phyloP scores from a whole-genome alignment of 2,888 invertebrate genomes.

The Saturnia japonica region DNA sequence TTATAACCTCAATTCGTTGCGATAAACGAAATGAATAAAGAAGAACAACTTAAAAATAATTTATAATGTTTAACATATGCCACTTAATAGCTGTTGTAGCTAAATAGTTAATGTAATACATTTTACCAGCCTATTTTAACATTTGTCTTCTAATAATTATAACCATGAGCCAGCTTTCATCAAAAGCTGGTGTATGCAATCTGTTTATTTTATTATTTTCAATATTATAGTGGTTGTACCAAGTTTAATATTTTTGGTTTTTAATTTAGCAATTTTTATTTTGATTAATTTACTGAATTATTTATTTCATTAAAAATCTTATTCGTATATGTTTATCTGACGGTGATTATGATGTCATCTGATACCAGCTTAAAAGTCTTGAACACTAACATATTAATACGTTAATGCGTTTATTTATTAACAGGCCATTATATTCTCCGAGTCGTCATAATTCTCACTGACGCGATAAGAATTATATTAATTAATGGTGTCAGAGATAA shows the following conservation, averaged over 20 bases:
- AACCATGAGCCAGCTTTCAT: too few relatives aligned
- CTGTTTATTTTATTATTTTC: neutral
- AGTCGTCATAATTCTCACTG: slow-evolving; percentile 49
- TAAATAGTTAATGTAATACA: neutral
- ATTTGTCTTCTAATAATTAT: neutral
- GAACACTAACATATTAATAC: neutral
- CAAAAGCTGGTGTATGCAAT: too few relatives aligned
- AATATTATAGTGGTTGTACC: too few relatives aligned
- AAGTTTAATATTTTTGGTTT: too few relatives aligned
- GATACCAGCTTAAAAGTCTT: neutral
- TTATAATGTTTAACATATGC: slow-evolving; percentile 1
- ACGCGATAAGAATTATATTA: slow-evolving; percentile 62
- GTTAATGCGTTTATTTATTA: too few relatives aligned
- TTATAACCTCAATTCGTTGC: slow-evolving; percentile 16
- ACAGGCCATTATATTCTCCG: slow-evolving; percentile 33
- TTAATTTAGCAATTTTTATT: too few relatives aligned
- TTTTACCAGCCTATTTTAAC: neutral
- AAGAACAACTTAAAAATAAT: neutral
- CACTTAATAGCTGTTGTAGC: neutral
- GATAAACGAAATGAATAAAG: neutral
- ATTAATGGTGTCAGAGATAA: slow-evolving; percentile 71
- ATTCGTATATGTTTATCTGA: too few relatives aligned
- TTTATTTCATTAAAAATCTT: too few relatives aligned
- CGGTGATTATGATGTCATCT: neutral
- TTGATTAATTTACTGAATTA: too few relatives aligned